Evolutionary conservation across 2,888 invertebrate genomes (phyloP).

Genomic region (Ochropacha duplaris): DNA sequence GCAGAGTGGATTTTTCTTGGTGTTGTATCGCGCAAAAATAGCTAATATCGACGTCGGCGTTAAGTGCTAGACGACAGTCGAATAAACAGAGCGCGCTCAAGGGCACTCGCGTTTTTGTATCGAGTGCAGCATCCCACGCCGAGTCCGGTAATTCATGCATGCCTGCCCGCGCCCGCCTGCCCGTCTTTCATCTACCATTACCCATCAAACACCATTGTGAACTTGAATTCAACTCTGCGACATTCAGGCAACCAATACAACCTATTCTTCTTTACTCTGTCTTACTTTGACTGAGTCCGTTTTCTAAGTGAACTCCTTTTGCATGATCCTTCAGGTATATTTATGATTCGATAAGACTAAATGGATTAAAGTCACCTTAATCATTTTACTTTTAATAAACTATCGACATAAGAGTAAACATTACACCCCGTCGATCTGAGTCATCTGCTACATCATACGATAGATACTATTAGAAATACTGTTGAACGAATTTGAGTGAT

Average conservation of each 20-base stretch:
- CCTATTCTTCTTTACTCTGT: not conserved
- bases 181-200: not conserved
- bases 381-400: not conserved
- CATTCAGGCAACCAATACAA: not conserved
- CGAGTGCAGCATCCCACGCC: slow-evolving; percentile 51
- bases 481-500: slow-evolving; percentile 17
- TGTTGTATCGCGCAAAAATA: slow-evolving; percentile 72
- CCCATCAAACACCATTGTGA: not conserved
- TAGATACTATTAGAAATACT: slow-evolving; percentile 7
- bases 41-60: slow-evolving; percentile 71
- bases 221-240: not conserved
- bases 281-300: not conserved
- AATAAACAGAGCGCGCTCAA: slow-evolving; percentile 74
- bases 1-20: slow-evolving; percentile 47
- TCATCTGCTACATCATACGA: not conserved
- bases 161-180: slow-evolving; percentile 13
- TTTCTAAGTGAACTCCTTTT: not conserved
- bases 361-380: too few species aligned
- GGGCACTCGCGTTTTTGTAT: slow-evolving; percentile 64
- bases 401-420: not conserved
- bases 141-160: slow-evolving; percentile 28
- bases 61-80: slow-evolving; percentile 81
- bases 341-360: too few species aligned
- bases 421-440: not conserved
- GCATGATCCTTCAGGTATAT: not conserved